A percentile compares a stretch with the other conserved stretches of the same genome.
phyloP scores from a whole-genome alignment of 1,140 invertebrate genomes.

The Drosophila bocki region DNA sequence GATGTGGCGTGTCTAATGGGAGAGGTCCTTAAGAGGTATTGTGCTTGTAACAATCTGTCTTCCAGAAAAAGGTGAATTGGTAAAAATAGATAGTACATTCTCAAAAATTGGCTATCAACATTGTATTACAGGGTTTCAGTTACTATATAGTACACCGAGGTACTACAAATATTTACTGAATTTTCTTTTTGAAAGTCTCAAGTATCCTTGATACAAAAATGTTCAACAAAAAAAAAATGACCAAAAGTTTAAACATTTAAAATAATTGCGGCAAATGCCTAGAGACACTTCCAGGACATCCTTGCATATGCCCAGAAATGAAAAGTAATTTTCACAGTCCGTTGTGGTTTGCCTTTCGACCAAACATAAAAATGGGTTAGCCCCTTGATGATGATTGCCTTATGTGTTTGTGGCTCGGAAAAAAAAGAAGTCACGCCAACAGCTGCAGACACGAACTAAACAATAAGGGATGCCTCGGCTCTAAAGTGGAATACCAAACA shows the following conservation, averaged over 20 bases:
- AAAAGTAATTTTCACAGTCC: conserved; percentile 23
- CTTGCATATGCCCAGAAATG: conserved; percentile 6
- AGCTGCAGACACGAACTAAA: conserved; percentile 38
- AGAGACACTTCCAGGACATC: conserved; percentile 6
- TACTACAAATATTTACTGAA: background rate
- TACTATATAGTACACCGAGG: too few species aligned
- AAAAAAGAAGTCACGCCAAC: conserved; percentile 25
- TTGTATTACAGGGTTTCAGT: background rate
- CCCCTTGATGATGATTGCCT: conserved; percentile 46
- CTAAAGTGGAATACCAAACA: conserved; percentile 46
- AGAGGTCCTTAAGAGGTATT: too few species aligned
- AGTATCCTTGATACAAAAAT: background rate
- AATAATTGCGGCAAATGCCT: conserved; percentile 4
- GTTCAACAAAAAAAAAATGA: background rate
- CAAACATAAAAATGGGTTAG: conserved; percentile 20
- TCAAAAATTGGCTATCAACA: too few species aligned
- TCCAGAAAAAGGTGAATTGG: background rate
- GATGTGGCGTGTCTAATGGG: background rate
- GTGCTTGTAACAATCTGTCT: background rate
- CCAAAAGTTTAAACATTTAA: conserved; percentile 5
- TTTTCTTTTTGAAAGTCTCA: background rate
- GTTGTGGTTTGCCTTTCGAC: conserved; percentile 7
- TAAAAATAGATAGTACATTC: too few species aligned
- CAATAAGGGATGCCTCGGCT: conserved; percentile 36
- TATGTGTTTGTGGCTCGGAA: conserved; percentile 16